Evolutionary conservation across 2,797 vertebrate genomes (phyloP), one percentile per base, ranked within the genome.

Genomic region (Rhadinocentrus ornatus): DNA sequence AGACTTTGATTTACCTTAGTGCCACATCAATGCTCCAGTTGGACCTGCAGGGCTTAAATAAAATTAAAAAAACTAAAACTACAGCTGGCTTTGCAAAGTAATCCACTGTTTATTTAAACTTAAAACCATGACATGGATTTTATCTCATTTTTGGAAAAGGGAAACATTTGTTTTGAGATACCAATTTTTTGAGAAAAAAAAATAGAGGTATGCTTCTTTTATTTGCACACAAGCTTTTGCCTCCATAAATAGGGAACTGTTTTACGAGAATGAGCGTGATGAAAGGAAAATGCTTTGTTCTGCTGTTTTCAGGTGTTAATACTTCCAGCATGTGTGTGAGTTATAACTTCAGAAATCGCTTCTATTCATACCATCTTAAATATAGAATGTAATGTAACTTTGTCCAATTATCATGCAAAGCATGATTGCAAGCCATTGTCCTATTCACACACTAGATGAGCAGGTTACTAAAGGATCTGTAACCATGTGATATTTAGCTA

Each of bases 1-100:
- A 88, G 71, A 80, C 35, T 54, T 78, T 56, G 20, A 83, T 85
- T 70, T 82, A 44, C 26, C 18, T n/a, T 77, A 74, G 75, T 76
- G 73, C 67, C 31, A 37, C 46, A 61, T 55, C 73, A 69, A 22
- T 69, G 55, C 32, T 67, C 62, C 57, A 63, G 62, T 52, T 78
- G 54, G 32, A 73, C 26, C 18, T 60, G 46, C 4, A 66, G 46
- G 15, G 69, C 46, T 54, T 22, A n/a, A 0, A 46, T 55, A 27
- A 61, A 77, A 65, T 0, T n/a, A n/a, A n/a, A 62, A 61, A 67
- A 68, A 29, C 32, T 59, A 18, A 59, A 73, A 34, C 20, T 62
- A 62, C 56, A 64, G 16, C 20, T 50, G 44, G 37, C n/a, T 66
- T 62, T 39, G 32, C 50, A 32, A 48, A 39, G 13, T 31, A 20